phyloP scores from a whole-genome alignment of 2,888 invertebrate species.

The Seira musarum region DNA sequence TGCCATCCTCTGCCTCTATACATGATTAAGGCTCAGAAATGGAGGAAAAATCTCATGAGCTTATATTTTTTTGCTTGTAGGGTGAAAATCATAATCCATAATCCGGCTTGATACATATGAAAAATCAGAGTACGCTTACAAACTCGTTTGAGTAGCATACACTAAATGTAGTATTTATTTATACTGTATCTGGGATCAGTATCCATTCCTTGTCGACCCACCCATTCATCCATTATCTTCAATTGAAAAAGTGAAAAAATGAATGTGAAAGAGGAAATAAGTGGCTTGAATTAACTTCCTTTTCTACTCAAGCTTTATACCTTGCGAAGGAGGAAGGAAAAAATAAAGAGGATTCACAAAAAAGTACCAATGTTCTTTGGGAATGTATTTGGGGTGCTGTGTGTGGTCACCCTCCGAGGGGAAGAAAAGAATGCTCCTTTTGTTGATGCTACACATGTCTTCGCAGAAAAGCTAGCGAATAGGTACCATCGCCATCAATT shows the following conservation, averaged over 20 bases:
- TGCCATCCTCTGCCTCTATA: neutral
- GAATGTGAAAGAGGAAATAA: constrained; percentile 9
- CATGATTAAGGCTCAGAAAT: constrained; percentile 1
- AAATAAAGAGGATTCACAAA: too few relatives aligned
- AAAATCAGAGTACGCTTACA: neutral
- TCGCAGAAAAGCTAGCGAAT: neutral
- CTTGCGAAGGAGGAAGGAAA: too few relatives aligned
- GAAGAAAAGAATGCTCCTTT: neutral
- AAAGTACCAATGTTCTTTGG: too few relatives aligned
- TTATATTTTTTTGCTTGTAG: neutral
- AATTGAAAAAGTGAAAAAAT: neutral
- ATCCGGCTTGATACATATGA: neutral
- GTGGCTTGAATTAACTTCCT: constrained; percentile 7
- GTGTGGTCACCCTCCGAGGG: neutral
- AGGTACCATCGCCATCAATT: neutral
- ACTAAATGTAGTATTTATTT: too few relatives aligned
- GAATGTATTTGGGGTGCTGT: too few relatives aligned
- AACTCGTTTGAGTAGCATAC: too few relatives aligned
- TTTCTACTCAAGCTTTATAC: too few relatives aligned
- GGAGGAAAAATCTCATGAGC: neutral
- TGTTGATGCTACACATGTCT: neutral
- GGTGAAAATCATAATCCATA: constrained; percentile 9
- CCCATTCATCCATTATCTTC: neutral
- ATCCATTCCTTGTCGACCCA: too few relatives aligned
- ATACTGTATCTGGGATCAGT: too few relatives aligned